These are phyloP conservation scores for Falco biarmicus DNA, from an alignment of 2,797 vertebrate species.

Conservation along the genomic window DNA sequence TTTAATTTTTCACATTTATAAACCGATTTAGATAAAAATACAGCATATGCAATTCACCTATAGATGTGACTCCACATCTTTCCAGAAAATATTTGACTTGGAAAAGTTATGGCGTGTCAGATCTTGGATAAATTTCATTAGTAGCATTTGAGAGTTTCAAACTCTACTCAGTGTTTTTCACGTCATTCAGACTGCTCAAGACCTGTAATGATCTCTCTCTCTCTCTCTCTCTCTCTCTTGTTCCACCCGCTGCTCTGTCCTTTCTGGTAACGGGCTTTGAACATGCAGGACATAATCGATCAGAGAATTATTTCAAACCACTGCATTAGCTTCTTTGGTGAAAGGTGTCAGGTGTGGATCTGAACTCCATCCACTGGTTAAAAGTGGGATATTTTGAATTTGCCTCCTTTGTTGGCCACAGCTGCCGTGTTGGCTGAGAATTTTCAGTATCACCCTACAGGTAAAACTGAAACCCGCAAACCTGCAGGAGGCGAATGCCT, in stretches of 20 bases:
- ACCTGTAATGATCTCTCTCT: not conserved
- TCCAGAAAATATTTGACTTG: not conserved
- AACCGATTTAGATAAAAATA: not conserved
- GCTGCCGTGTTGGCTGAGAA: not conserved
- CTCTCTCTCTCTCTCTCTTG: not conserved
- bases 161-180: not conserved
- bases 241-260: not conserved
- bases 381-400: not conserved
- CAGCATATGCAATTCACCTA: not conserved
- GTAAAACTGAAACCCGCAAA: not conserved
- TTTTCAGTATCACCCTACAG: not conserved
- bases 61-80: not conserved
- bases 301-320: not conserved
- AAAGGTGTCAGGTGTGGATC: not conserved
- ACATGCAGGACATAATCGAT: not conserved
- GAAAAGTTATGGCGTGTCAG: not conserved
- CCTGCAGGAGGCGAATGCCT: not conserved
- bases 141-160: not conserved
- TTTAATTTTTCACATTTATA: not conserved
- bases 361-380: not conserved
- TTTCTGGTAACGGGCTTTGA: not conserved
- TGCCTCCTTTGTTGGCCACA: not conserved
- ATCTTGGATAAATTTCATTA: not conserved
- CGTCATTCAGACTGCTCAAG: not conserved
- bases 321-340: not conserved